A percentile compares a stretch with the other conserved stretches of the same genome.
Evolutionary conservation across 2,113 vertebrate genomes (phyloP).

Genomic region (Mesocricetus auratus): DNA sequence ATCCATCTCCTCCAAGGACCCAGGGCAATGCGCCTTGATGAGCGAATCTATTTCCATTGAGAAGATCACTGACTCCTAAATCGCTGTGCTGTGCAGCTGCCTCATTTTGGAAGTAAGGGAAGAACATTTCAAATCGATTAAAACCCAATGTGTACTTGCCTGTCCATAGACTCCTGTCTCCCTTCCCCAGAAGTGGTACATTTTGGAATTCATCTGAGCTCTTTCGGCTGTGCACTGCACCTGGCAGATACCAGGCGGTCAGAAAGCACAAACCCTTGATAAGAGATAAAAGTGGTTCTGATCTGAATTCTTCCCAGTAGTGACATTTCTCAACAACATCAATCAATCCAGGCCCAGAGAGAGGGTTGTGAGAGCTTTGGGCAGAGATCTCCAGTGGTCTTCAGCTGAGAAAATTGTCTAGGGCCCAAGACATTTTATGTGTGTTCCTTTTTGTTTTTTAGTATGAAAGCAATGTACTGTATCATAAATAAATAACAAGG

Average conservation of each 20-base stretch:
- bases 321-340: neutral
- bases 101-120: neutral
- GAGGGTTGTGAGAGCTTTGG: constrained; percentile 20
- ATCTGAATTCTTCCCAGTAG: constrained; percentile 39
- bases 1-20: neutral
- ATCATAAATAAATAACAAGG: constrained; percentile 34
- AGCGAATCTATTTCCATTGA: neutral
- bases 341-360: neutral
- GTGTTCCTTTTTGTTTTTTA: neutral
- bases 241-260: neutral
- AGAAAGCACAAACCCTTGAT: constrained; percentile 45
- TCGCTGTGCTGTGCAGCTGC: neutral
- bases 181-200: neutral
- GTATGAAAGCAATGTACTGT: constrained; percentile 8
- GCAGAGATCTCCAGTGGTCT: neutral
- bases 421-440: neutral
- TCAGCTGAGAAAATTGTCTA: constrained; percentile 4
- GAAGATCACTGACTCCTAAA: neutral
- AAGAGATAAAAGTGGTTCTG: constrained; percentile 56
- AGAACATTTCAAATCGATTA: neutral
- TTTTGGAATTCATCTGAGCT: constrained; percentile 30
- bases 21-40: neutral
- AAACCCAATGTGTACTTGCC: neutral
- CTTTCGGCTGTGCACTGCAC: neutral
- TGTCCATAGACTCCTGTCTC: neutral